Evolutionary conservation across 2,888 invertebrate species (phyloP), one percentile per base, ranked within the genome.

Genomic region (Conistra vaccinii): DNA sequence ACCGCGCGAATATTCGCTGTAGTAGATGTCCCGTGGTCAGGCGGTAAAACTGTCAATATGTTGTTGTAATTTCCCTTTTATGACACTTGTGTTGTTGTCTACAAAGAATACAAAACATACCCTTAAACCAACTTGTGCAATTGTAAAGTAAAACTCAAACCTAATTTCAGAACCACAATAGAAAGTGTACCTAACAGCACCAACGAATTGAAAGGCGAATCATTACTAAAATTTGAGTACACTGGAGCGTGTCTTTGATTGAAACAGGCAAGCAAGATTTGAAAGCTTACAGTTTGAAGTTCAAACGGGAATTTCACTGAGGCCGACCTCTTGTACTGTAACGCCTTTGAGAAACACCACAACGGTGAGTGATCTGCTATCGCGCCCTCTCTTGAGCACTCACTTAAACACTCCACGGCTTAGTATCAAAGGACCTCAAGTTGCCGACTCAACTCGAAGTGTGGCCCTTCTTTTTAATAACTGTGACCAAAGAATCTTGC

Each of bases 391-490:
- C 89, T 90, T 87, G 85, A 94, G 93, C 78, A 88, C 91, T 92
- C 93, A 93, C 95, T 95, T 93, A 93, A 92, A 91, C 88, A 92
- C 93, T 95, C 89, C 80, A 92, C 87, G 84, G 78, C 79, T 80
- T 83, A 88, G 89, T 90, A 92, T 94, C 95, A 95, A 95, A 95
- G 93, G 89, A 86, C 83, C 83, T 89, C 82, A 85, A 89, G 87
- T 84, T 84, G 85, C 79, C 87, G 77, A 88, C 89, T 88, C 86
- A 88, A 86, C 87, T 83, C 80, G 61, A 88, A 89, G 89, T 89
- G 87, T 85, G 88, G 82, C 69, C 76, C 77, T 82, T 77, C 81
- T 88, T 85, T 81, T 87, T 83, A 85, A 85, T 85, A 87, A 85
- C 87, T 85, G 76, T 85, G 85, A 45, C 77, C 80, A 81, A 76